Evolutionary conservation across 1,140 invertebrate genomes (phyloP), one percentile per base, ranked within the genome.

Genomic region (Varroa destructor): DNA sequence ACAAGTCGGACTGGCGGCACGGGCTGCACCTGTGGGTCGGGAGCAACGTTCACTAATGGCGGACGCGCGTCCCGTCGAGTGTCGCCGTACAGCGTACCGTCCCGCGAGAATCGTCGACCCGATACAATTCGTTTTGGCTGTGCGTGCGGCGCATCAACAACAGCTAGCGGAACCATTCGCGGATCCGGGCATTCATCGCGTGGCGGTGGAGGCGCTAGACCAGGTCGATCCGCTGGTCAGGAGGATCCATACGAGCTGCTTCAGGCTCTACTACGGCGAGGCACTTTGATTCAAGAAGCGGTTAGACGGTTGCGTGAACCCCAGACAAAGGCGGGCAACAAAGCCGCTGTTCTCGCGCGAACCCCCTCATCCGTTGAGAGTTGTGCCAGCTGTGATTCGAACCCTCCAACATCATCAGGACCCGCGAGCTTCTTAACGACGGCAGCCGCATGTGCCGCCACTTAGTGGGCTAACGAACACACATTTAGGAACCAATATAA

Each of bases 201-300:
- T 8, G 46, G 46, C 8, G 46, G 46, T 8, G 46, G 46, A 3
- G 8, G 46, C 8, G 46, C 4, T 5, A 14, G 12, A 67, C 61
- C 61, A 36, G 40, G 61, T 46, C 40, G 37, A 40, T 46, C 40
- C 14, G 40, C 61, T 37, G 61, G 46, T 12, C 61, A 67, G 37
- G 61, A 67, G 61, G 61, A 67, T 40, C 61, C 61, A 8, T 67
- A 67, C 61, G 61, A 67, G 61, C 36, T 67, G 61, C 46, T 67
- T 40, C 61, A 67, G 36, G 61, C 37, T 14, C 61, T 67, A 2
- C 61, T 67, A 1, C 40, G 46, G 37, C 61, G 40, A 8, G 61
- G 61, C 36, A 67, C 61, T 12, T 37, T 67, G 10, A 67, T 67
- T 4, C 46, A 40, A 67, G 61, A 67, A 8, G 61, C 61, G 40